phyloP scores from a whole-genome alignment of 2,888 invertebrate species.

The Chrysolina americana region DNA sequence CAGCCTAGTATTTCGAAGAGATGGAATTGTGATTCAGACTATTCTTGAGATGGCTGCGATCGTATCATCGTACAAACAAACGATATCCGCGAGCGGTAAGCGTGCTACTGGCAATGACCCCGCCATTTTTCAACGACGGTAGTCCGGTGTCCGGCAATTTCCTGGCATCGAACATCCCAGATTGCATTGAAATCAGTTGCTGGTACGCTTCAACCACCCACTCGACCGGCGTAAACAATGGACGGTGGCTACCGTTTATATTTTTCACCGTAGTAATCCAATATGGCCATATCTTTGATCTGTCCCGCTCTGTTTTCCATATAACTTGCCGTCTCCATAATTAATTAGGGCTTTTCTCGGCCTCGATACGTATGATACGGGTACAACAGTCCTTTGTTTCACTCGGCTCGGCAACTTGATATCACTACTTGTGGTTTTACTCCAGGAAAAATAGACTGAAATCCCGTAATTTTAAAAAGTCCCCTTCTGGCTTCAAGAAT shows the following conservation, averaged over 20 bases:
- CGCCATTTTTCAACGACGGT: neutral
- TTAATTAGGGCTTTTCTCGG: constrained; percentile 60
- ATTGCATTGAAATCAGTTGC: constrained; percentile 21
- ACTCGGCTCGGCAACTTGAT: constrained; percentile 47
- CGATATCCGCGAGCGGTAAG: too few species aligned
- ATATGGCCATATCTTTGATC: constrained; percentile 66
- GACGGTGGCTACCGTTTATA: constrained; percentile 62
- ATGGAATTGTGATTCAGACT: too few species aligned
- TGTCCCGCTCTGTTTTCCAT: constrained; percentile 64
- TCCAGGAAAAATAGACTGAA: constrained; percentile 2
- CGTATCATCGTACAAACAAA: too few species aligned
- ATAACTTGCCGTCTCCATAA: constrained; percentile 63
- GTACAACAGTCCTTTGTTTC: constrained; percentile 53
- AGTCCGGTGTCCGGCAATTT: constrained; percentile 12
- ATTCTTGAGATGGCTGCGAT: too few species aligned
- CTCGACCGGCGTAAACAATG: constrained; percentile 60
- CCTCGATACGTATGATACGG: constrained; percentile 53
- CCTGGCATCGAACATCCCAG: neutral
- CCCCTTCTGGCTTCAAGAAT: too few species aligned
- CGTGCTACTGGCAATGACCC: neutral
- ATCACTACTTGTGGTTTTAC: constrained; percentile 35
- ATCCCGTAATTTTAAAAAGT: neutral
- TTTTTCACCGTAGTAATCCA: constrained; percentile 62
- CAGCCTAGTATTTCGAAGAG: too few species aligned
- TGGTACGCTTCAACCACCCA: constrained; percentile 36